A percentile compares a stretch with the other conserved stretches of the same genome.
phyloP scores from a whole-genome alignment of 2,113 vertebrate genomes.

The Hypocryptadius cinnamomeus region DNA sequence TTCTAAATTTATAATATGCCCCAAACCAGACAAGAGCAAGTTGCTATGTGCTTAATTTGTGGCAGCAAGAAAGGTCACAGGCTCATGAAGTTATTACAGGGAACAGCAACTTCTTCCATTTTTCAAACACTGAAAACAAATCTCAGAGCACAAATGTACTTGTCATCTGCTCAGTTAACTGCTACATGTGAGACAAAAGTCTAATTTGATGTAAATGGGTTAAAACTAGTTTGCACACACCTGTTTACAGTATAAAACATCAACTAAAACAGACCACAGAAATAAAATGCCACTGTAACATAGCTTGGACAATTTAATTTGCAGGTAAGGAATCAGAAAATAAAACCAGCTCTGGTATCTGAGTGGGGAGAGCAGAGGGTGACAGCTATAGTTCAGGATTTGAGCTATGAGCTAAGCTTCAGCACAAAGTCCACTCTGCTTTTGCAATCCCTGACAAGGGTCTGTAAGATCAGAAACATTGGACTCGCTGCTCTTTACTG shows the following conservation, averaged over 20 bases:
- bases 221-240: not conserved
- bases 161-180: not conserved
- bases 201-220: not conserved
- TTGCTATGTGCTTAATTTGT: not conserved
- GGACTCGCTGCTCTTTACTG: not conserved
- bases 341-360: not conserved
- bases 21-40: not conserved
- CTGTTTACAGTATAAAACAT: not conserved
- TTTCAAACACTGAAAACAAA: not conserved
- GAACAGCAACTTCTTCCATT: not conserved
- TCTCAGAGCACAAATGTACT: not conserved
- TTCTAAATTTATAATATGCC: not conserved
- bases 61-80: not conserved
- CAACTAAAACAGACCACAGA: not conserved
- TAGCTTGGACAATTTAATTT: not conserved
- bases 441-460: not conserved
- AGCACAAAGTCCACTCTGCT: slow-evolving; percentile 1
- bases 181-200: not conserved
- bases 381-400: not conserved
- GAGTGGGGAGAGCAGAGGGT: not conserved
- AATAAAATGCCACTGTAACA: not conserved
- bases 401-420: not conserved
- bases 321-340: not conserved
- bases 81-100: not conserved
- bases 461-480: not conserved